A percentile compares a stretch with the other conserved stretches of the same genome.
These are phyloP conservation scores for Aleiodes alternator DNA, from an alignment of 2,888 invertebrate genomes.

Conservation along the genomic window DNA sequence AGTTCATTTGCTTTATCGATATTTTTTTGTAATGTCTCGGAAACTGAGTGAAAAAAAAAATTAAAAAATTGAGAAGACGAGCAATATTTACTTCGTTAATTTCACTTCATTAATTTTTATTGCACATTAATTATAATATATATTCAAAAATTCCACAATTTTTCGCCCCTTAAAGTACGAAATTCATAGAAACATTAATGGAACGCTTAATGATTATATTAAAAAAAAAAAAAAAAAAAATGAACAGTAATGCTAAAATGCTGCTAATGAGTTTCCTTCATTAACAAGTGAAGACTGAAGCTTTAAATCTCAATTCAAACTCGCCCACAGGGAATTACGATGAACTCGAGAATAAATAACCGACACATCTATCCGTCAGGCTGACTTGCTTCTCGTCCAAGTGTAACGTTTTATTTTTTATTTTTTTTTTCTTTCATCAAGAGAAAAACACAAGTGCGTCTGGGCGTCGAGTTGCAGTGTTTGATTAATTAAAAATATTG, in stretches of 20 bases:
- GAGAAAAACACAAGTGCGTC: conserved; percentile 8
- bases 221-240: too few species aligned
- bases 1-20: too few species aligned
- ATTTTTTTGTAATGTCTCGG: too few species aligned
- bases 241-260: not conserved
- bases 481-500: too few species aligned
- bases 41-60: conserved; percentile 25
- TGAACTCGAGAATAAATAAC: conserved; percentile 25
- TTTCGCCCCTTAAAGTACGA: too few species aligned
- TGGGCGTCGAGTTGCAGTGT: not conserved
- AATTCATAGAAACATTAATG: too few species aligned
- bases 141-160: too few species aligned
- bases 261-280: conserved; percentile 35
- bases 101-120: conserved; percentile 17
- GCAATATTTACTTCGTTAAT: conserved; percentile 1
- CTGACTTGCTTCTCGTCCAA: conserved; percentile 22
- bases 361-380: conserved; percentile 33
- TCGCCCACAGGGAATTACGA: not conserved
- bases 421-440: not conserved
- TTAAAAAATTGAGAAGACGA: not conserved
- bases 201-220: too few species aligned
- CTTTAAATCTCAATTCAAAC: conserved; percentile 15
- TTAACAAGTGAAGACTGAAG: conserved; percentile 20
- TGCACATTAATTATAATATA: conserved; percentile 2
- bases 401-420: conserved; percentile 10